phyloP scores from a whole-genome alignment of 2,888 invertebrate species.

The Neelides folsomi region DNA sequence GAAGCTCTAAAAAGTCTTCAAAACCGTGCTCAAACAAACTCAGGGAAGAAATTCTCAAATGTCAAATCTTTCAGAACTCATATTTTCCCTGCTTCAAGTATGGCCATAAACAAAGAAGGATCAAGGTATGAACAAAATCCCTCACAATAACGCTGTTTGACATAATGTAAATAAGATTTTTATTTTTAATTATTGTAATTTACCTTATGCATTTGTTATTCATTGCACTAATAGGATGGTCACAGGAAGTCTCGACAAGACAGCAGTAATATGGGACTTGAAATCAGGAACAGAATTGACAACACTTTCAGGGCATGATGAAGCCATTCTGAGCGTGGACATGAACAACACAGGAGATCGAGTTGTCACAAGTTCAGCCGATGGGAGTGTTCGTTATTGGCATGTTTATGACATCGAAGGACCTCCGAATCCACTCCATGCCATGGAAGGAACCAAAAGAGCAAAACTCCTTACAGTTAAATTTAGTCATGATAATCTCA shows the following conservation, averaged over 20 bases:
- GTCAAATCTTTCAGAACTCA: constrained; percentile 54
- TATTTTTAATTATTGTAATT: no score
- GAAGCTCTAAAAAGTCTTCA: constrained; percentile 50
- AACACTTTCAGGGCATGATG: constrained; percentile 59
- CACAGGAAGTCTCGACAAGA: constrained; percentile 71
- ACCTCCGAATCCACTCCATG: constrained; percentile 39
- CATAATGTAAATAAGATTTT: no score
- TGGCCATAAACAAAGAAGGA: constrained; percentile 56
- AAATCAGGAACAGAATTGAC: constrained; percentile 53
- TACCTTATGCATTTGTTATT: no score
- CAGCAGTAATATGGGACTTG: constrained; percentile 67
- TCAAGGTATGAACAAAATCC: constrained; percentile 41
- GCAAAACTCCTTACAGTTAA: constrained; percentile 57
- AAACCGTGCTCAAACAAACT: constrained; percentile 49
- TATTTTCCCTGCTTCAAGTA: constrained; percentile 57
- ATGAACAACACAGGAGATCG: constrained; percentile 45
- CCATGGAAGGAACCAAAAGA: constrained; percentile 54
- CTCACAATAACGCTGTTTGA: no score
- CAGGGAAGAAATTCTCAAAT: constrained; percentile 51
- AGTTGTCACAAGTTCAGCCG: constrained; percentile 66
- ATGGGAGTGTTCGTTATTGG: constrained; percentile 65
- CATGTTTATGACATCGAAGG: constrained; percentile 46
- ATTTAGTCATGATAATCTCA: constrained; percentile 53
- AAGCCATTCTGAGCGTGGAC: constrained; percentile 64
- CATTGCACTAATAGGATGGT: constrained; percentile 53